Evolutionary conservation across 2,888 invertebrate genomes (phyloP), one percentile per base, ranked within the genome.

Genomic region (Lymantria monacha): DNA sequence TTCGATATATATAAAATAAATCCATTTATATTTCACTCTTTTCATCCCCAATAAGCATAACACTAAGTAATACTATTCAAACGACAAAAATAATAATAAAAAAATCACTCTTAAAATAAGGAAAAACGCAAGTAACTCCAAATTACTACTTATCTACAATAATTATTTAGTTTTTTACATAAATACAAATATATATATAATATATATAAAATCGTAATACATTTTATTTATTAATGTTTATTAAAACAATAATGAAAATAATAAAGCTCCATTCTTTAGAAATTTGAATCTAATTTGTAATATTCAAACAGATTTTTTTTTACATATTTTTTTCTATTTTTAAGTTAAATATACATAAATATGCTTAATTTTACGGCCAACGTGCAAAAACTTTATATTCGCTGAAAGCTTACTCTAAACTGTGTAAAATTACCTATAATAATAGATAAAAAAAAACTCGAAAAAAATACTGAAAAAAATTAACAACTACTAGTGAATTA

Each of bases 201-300:
- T 22, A 22, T 22, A 81, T 77, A 82, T 69, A 74, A 77, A 78
- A 74, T 64, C 57, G 70, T 72, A 75, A 63, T 73, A 70, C 69
- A 70, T 63, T 72, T 61, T 54, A 66, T 64, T 69, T 61, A 60
- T 62, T n/a, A 61, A 65, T 62, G 55, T 38, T n/a, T n/a, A 41
- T 51, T 66, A 69, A n/a, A 69, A 52, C 61, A 61, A 64, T 69
- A 53, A 46, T 59, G 59, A 61, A 67, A 64, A 69, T 59, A 63
- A 69, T 79, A 85, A 84, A 84, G 83, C 82, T 86, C 79, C 66
- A 72, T 79, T 74, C 77, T 77, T 74, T 75, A 60, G 58, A 69
- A 67, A 63, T 77, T 75, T 72, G 68, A 70, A 76, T 77, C 79
- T 82, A 78, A 71, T 70, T 74, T 70, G 66, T 67, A 54, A 71